Evolutionary conservation across 2,888 invertebrate genomes (phyloP).

Genomic region (Cheilosia urbana): DNA sequence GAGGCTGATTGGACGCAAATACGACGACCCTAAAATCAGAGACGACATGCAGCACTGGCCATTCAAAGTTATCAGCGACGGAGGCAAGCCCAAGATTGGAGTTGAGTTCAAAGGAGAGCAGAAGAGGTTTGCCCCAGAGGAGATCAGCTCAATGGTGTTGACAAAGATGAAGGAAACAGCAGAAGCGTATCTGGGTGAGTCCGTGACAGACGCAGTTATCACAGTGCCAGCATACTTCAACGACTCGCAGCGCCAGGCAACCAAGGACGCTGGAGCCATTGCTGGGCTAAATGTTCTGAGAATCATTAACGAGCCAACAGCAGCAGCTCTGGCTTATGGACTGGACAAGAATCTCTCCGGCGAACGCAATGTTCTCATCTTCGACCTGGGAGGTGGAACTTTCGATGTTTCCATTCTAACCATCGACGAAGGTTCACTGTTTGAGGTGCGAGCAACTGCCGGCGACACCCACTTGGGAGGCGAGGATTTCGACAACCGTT

Average conservation of each 20-base stretch:
- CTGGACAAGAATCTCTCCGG: constrained; percentile 91
- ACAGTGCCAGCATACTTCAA: constrained; percentile 97
- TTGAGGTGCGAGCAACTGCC: constrained; percentile 97
- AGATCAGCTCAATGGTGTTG: constrained; percentile 96
- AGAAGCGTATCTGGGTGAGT: constrained; percentile 93
- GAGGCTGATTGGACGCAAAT: constrained; percentile 95
- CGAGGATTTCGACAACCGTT: constrained; percentile 94
- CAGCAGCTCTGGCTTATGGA: constrained; percentile 95
- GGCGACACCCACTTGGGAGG: constrained; percentile 97
- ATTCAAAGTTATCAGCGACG: constrained; percentile 92
- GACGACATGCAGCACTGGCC: constrained; percentile 97
- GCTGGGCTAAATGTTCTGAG: constrained; percentile 95
- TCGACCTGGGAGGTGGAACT: constrained; percentile 88
- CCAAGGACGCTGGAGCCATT: constrained; percentile 96
- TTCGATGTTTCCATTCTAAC: constrained; percentile 97
- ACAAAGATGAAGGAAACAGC: constrained; percentile 97
- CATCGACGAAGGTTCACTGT: constrained; percentile 94
- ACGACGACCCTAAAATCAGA: constrained; percentile 93
- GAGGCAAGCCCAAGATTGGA: constrained; percentile 92
- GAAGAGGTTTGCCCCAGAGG: constrained; percentile 95
- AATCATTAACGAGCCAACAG: constrained; percentile 96
- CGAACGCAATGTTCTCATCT: constrained; percentile 90
- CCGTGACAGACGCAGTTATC: constrained; percentile 93
- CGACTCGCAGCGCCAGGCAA: constrained; percentile 94
- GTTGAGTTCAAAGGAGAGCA: constrained; percentile 94